Percentiles rank a stretch among this genome's conserved stretches.
These are phyloP conservation scores for Platyscapa corneri DNA, from an alignment of 1,140 invertebrate genomes.

Conservation along the genomic window DNA sequence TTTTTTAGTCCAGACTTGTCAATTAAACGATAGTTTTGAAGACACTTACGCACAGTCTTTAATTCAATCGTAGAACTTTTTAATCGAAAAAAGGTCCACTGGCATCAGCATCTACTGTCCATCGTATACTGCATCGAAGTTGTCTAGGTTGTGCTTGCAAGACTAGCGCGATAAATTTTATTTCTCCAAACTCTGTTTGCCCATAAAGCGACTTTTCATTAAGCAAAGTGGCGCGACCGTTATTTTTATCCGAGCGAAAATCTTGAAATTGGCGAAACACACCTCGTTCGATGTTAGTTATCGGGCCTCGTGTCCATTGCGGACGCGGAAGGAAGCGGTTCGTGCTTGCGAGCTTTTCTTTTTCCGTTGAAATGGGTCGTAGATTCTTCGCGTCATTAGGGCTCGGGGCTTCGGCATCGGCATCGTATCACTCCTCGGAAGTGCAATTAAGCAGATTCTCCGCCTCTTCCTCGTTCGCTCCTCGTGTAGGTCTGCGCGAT, in stretches of 20 bases:
- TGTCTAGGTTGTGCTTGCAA: too few relatives aligned
- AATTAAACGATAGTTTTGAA: too few relatives aligned
- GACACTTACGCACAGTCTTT: too few relatives aligned
- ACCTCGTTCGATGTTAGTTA: neutral
- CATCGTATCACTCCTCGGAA: slow-evolving; percentile 23
- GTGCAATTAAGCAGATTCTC: slow-evolving; percentile 9
- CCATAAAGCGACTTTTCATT: too few relatives aligned
- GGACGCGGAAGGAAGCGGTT: neutral
- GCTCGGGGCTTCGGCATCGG: neutral
- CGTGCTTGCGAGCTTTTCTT: neutral
- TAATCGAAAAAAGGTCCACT: too few relatives aligned
- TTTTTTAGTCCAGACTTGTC: too few relatives aligned
- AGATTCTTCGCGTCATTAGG: neutral
- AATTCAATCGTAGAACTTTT: too few relatives aligned
- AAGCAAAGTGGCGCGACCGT: neutral
- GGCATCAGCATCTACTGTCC: too few relatives aligned
- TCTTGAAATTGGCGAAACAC: neutral
- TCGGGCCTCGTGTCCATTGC: neutral
- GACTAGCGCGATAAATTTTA: too few relatives aligned
- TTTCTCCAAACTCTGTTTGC: too few relatives aligned
- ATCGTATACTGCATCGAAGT: too few relatives aligned
- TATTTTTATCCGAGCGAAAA: neutral
- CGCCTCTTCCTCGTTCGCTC: neutral
- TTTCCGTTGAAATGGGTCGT: neutral
- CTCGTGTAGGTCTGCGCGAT: too few relatives aligned